phyloP scores from a whole-genome alignment of 2,888 invertebrate species.

The Bellardia bayeri region DNA sequence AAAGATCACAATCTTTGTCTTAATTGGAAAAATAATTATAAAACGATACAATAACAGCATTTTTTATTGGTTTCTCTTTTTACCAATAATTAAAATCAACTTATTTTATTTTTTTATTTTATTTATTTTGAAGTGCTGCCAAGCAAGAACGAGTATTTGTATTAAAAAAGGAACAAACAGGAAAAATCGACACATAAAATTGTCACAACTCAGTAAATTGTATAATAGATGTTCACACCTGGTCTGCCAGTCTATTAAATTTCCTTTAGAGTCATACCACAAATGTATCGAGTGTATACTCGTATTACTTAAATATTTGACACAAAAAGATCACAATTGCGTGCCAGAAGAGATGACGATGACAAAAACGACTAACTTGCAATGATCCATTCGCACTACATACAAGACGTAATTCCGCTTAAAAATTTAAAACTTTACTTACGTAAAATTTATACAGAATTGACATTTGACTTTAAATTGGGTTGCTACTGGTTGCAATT shows the following conservation, averaged over 20 bases:
- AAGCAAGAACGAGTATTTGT: no score
- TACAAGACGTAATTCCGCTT: not conserved
- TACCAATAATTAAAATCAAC: not conserved
- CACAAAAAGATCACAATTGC: slow-evolving; percentile 45
- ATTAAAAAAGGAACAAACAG: no score
- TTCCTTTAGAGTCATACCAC: slow-evolving; percentile 26
- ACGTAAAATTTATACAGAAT: slow-evolving; percentile 14
- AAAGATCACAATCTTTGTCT: slow-evolving; percentile 2
- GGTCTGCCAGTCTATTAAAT: not conserved
- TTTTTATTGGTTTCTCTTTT: not conserved
- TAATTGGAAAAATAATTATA: slow-evolving; percentile 7
- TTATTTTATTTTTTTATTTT: no score
- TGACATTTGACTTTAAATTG: slow-evolving; percentile 64
- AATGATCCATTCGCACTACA: slow-evolving; percentile 30
- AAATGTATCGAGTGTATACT: not conserved
- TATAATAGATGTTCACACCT: slow-evolving; percentile 17
- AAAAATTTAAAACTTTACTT: not conserved
- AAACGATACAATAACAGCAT: slow-evolving; percentile 4
- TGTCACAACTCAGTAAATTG: not conserved
- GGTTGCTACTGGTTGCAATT: slow-evolving; percentile 33
- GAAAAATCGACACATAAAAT: not conserved
- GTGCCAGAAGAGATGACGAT: slow-evolving; percentile 35
- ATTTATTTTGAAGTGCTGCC: no score
- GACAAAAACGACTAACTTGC: not conserved
- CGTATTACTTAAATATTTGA: slow-evolving; percentile 18